Evolutionary conservation across 1,140 invertebrate species (phyloP), one percentile per base, ranked within the genome.

Genomic region (Argopecten irradians): DNA sequence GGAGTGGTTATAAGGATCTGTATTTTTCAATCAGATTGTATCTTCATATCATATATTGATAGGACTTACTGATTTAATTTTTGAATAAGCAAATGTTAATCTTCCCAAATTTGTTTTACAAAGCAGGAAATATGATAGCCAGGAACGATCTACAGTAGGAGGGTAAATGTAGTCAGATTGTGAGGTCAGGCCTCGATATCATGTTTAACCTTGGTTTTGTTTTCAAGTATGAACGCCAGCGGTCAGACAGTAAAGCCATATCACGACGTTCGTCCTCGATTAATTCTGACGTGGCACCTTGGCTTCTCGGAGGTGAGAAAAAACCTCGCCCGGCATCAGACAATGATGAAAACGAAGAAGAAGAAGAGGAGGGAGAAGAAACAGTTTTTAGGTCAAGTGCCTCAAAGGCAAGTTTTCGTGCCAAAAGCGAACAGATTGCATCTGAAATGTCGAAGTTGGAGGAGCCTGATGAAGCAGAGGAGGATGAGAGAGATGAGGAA

Each of bases 201-300:
- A 46, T 46, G 16, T n/a, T n/a, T 71, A 71, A 71, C 55, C 22
- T n/a, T 71, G 55, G 28, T 71, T 71, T 71, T 71, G 55, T 86
- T n/a, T 86, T 87, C 34, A n/a, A 90, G 85, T 86, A 84, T 36
- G 35, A 86, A 34, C 33, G 88, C 86, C 88, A 89, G 34, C 86
- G 71, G 34, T 86, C 88, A 35, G 84, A 83, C n/a, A 89, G 88
- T 22, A 82, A 71, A 16, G 55, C 22, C 9, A 35, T 89, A 16
- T 89, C 55, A 5, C 55, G 55, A 71, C 1, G 55, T 5, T 71
- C 55, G 5, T 71, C 88, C 0, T 89, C 84, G 14, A 36, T 90
- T 32, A 87, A 90, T 41, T 71, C 84, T 13, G 89, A 90, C 19
- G 86, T 90, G 28, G 89, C 89, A 2, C 89, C 89, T n/a, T 90